Base-by-base conservation (phyloP, 2,797 vertebrate genomes). In the Tokudaia tokunoshimensis region DNA sequence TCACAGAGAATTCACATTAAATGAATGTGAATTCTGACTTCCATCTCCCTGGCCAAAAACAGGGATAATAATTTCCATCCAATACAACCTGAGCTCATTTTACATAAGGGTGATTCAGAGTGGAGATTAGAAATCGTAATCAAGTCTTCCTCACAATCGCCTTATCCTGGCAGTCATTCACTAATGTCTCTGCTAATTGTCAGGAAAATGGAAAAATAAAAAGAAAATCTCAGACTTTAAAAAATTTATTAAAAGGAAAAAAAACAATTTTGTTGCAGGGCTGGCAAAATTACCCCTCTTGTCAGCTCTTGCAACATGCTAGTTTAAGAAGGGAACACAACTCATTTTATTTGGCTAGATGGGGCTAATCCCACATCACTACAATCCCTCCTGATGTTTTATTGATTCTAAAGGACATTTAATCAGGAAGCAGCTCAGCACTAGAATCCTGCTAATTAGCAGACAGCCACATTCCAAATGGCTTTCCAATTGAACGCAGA, bases 381-480 rank as follows among this genome's bases (percentile, higher is more conserved):
- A 97, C 98, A 98, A 98, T 98, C 98, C 98, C 97, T 98, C 98
- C 98, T 98, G 98, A 98, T 98, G 98, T 98, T 98, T 98, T 99
- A 99, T 98, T 98, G 98, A 98, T 98, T 98, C 98, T 98, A 98
- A 97, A 98, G 98, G 97, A 98, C 98, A 98, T 99, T 99, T 99
- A 99, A 99, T 99, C 98, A 98, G 98, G 98, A 98, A 98, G 97
- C 98, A 98, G 98, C 98, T 98, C 97, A 31, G 96, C 98, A 97
- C 98, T 98, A 98, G 98, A 98, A 98, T 98, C 97, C 98, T 98
- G 98, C 98, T 99, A 99, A 99, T 99, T 99, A 98, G 98, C 97
- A 97, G 98, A 98, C 98, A 98, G 98, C 97, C 98, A 98, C 98
- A 97, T 98, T 98, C 98, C 97, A 98, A 98, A 98, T 98, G 98